Evolutionary conservation across 2,797 vertebrate genomes (phyloP), one percentile per base, ranked within the genome.

Genomic region (Echeneis naucrates): DNA sequence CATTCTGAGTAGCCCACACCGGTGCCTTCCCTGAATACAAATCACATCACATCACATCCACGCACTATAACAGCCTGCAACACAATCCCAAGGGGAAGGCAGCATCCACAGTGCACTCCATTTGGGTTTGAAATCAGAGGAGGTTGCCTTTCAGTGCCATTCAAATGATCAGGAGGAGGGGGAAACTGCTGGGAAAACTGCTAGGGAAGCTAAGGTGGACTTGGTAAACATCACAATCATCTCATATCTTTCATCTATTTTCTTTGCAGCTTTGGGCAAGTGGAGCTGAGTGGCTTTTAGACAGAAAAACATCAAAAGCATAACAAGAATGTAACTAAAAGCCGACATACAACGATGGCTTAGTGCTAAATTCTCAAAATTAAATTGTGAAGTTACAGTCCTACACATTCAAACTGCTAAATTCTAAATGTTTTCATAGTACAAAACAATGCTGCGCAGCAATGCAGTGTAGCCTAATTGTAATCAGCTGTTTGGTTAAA

Each of bases 1-100:
- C 88, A 94, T 93, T 94, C 92, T 89, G 89, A 91, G 88, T 64
- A 88, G 87, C 89, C 87, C 89, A 91, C 89, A 89, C 82, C 30
- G 76, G 87, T 83, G 81, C 83, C 88, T 89, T 88, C 85, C 89
- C 79, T 91, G 91, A 91, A 94, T 93, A 93, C 92, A 92, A 92
- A 94, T 92, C 81, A 86, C 86, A 89, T 87, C 88, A 86, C 88
- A 78, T 86, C 89, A 75, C 84, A 89, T 71, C 2, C 69, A 77
- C 78, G 70, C 81, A 71, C 80, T 86, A 82, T 79, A 90, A 83
- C 84, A 78, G 86, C 73, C 75, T 86, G 85, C 84, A 80, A 91
- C 68, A 78, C 87, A 74, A 67, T 90, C 89, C 85, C 88, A 69
- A 42, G 78, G 73, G 85, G 74, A 56, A 62, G 65, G 77, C 80